These are phyloP conservation scores for Agrenia bidenticulata DNA, from an alignment of 2,888 invertebrate species.

Conservation along the genomic window DNA sequence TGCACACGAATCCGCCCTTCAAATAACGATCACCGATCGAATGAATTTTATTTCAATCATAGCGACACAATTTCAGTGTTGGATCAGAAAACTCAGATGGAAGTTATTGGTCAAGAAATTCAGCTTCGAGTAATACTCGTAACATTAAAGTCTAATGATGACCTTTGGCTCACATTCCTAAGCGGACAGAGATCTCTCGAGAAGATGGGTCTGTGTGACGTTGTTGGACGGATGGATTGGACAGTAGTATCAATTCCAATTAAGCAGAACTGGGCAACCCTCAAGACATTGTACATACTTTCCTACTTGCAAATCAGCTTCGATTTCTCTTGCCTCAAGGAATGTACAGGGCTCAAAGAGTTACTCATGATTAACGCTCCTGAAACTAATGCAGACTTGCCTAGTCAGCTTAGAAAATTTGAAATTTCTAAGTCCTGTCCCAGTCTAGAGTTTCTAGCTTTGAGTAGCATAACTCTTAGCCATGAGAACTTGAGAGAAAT, in stretches of 20 bases:
- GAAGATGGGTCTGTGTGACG: slow-evolving; percentile 23
- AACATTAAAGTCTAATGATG: neutral
- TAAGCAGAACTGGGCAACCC: slow-evolving; percentile 9
- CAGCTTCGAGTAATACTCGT: neutral
- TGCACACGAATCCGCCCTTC: too few species aligned
- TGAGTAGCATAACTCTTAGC: slow-evolving; percentile 12
- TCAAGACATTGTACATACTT: slow-evolving; percentile 17
- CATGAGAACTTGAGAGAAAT: neutral
- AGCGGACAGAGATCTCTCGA: slow-evolving; percentile 9
- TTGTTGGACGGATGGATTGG: slow-evolving; percentile 11
- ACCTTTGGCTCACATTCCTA: slow-evolving; percentile 18
- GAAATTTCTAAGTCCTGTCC: neutral
- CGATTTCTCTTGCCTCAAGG: slow-evolving; percentile 12
- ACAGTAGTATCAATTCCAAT: neutral
- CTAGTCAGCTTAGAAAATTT: too few species aligned
- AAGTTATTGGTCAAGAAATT: neutral
- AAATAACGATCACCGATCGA: too few species aligned
- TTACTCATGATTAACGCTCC: slow-evolving; percentile 22
- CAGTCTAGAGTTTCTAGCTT: slow-evolving; percentile 17
- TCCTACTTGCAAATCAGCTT: neutral
- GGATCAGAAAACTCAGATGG: too few species aligned
- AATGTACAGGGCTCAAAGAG: slow-evolving; percentile 15
- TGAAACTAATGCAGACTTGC: neutral
- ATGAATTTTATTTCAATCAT: too few species aligned
- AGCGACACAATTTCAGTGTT: too few species aligned